Evolutionary conservation across 2,797 vertebrate genomes (phyloP).

Genomic region (Heliangelus exortis): DNA sequence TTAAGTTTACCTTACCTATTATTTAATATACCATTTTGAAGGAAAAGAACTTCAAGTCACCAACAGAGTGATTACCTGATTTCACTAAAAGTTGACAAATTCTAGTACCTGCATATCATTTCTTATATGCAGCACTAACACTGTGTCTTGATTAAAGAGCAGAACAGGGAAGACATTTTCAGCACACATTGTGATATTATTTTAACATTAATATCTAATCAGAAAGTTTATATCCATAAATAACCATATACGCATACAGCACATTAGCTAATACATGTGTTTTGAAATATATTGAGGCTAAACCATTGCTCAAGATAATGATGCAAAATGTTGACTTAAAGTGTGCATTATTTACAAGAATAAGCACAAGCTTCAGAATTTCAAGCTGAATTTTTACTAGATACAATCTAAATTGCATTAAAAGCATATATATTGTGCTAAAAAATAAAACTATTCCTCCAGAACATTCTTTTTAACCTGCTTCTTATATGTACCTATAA

Average conservation of each 20-base stretch:
- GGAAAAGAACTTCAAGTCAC: neutral
- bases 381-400: neutral
- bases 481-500: constrained; percentile 21
- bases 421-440: constrained; percentile 26
- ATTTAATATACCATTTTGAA: neutral
- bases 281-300: constrained; percentile 54
- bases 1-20: neutral
- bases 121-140: constrained; percentile 5
- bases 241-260: constrained; percentile 24
- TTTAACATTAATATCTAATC: constrained; percentile 64
- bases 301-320: constrained; percentile 57
- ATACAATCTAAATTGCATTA: constrained; percentile 56
- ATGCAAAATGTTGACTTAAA: constrained; percentile 46
- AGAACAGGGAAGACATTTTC: constrained; percentile 46
- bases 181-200: constrained; percentile 32
- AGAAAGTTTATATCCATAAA: constrained; percentile 64
- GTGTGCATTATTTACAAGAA: constrained; percentile 59
- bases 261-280: constrained; percentile 31
- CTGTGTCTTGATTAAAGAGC: constrained; percentile 15
- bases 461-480: constrained; percentile 37
- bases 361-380: constrained; percentile 17
- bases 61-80: neutral
- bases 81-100: constrained; percentile 7
- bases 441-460: constrained; percentile 49
- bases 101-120: neutral